A percentile compares a stretch with the other conserved stretches of the same genome.
Evolutionary conservation across 2,888 invertebrate species (phyloP).

Genomic region (Torymus aiolomorphi): DNA sequence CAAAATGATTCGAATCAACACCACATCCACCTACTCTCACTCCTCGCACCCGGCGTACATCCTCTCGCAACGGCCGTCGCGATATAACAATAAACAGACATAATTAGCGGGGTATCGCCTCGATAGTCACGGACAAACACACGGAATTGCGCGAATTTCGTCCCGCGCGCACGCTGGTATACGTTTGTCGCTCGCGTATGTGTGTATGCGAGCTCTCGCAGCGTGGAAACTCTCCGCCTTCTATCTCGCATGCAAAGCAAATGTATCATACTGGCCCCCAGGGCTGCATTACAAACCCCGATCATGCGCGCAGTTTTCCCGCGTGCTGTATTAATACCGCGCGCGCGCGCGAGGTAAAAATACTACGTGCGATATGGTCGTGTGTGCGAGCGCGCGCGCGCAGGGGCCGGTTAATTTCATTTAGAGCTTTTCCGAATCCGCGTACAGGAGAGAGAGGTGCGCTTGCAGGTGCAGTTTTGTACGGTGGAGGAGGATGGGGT

Average conservation of each 20-base stretch:
- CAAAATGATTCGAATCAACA: slow-evolving; percentile 40
- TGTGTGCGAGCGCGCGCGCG: background rate
- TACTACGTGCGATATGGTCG: slow-evolving; percentile 57
- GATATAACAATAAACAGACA: slow-evolving; percentile 64
- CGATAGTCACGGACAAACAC: slow-evolving; percentile 64
- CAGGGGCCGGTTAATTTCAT: slow-evolving; percentile 48
- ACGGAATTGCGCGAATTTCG: slow-evolving; percentile 61
- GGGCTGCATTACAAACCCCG: slow-evolving; percentile 72
- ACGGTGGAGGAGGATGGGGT: background rate
- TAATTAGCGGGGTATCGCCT: slow-evolving; percentile 69
- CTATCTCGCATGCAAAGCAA: slow-evolving; percentile 64
- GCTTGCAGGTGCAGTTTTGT: slow-evolving; percentile 21
- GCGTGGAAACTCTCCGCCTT: slow-evolving; percentile 31
- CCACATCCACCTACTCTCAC: background rate
- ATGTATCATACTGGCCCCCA: slow-evolving; percentile 72
- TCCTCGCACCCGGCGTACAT: too few relatives aligned
- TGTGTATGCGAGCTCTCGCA: background rate
- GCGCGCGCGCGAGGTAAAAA: slow-evolving; percentile 63
- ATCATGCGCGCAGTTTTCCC: slow-evolving; percentile 69
- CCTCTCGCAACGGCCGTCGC: background rate
- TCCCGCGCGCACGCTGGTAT: background rate
- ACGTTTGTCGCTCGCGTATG: slow-evolving; percentile 37
- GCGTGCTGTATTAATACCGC: slow-evolving; percentile 68
- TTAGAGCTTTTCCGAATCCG: slow-evolving; percentile 39
- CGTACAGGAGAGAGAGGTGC: too few relatives aligned